Percentiles rank a stretch among this genome's conserved stretches.
Evolutionary conservation across 2,113 vertebrate species (phyloP).

Genomic region (Pantherophis guttatus): DNA sequence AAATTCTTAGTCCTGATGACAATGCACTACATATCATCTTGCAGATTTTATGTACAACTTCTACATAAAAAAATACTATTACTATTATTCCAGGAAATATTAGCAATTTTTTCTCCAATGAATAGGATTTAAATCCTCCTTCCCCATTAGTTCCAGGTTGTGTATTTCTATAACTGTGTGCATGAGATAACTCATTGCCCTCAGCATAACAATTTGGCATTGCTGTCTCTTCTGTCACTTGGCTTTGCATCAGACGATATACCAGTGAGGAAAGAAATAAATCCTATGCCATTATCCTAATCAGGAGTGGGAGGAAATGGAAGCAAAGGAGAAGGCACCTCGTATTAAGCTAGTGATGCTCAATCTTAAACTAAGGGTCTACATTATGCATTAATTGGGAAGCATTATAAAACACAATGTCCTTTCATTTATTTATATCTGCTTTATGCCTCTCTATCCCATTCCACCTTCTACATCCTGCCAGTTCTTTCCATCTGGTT

Average conservation of each 20-base stretch:
- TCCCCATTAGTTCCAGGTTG: not conserved
- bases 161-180: not conserved
- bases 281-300: not conserved
- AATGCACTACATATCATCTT: not conserved
- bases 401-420: not conserved
- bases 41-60: not conserved
- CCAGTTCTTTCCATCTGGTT: conserved; percentile 11
- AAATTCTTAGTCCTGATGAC: not conserved
- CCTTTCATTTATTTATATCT: conserved; percentile 1
- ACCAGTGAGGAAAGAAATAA: not conserved
- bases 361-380: not conserved
- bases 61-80: not conserved
- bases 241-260: not conserved
- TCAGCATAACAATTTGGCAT: not conserved
- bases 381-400: not conserved
- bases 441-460: not conserved
- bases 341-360: not conserved
- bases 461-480: not conserved
- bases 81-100: not conserved
- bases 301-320: not conserved
- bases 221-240: not conserved
- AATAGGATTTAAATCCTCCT: not conserved
- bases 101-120: not conserved
- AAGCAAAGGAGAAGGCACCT: not conserved
- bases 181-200: not conserved